Conservation (phyloP, 2,113 vertebrate genomes). For the Poeciliopsis retropinna region DNA sequence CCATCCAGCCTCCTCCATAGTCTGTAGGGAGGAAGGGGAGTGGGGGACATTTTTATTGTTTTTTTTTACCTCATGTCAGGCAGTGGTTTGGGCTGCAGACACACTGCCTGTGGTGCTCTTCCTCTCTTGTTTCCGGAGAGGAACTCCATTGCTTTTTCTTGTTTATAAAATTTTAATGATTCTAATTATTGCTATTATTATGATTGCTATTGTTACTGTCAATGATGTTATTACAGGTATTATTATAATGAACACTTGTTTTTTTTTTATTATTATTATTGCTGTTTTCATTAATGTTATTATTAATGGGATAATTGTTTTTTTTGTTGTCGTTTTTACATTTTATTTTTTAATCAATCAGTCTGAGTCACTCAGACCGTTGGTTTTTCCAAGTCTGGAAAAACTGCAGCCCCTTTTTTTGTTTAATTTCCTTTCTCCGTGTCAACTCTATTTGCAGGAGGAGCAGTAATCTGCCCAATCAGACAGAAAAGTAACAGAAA, state of each 20-base stretch:
- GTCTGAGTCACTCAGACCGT: constrained; percentile 64
- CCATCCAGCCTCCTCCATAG: constrained; percentile 61
- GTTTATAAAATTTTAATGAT: constrained; percentile 85
- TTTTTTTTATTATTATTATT: constrained; percentile 64
- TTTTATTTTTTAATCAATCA: constrained; percentile 70
- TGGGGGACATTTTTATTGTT: constrained; percentile 70
- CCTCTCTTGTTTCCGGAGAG: constrained; percentile 77
- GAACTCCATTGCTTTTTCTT: constrained; percentile 82
- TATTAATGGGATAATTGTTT: constrained; percentile 79
- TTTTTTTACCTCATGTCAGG: constrained; percentile 86
- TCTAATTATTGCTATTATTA: constrained; percentile 85
- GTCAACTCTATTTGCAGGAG: constrained; percentile 63
- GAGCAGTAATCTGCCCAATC: constrained; percentile 49
- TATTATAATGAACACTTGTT: constrained; percentile 83
- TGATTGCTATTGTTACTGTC: constrained; percentile 85
- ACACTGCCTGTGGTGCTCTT: constrained; percentile 84
- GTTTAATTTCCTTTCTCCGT: constrained; percentile 40
- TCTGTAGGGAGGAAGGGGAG: constrained; percentile 53
- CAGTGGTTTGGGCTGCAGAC: constrained; percentile 79
- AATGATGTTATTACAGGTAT: constrained; percentile 86
- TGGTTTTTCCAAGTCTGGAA: constrained; percentile 71
- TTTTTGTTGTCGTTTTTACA: constrained; percentile 67
- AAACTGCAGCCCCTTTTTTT: constrained; percentile 55
- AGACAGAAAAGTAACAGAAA: constrained; percentile 31
- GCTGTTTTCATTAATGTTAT: constrained; percentile 80